These are phyloP conservation scores for Neoascia interrupta DNA, from an alignment of 2,888 invertebrate genomes.

Conservation along the genomic window DNA sequence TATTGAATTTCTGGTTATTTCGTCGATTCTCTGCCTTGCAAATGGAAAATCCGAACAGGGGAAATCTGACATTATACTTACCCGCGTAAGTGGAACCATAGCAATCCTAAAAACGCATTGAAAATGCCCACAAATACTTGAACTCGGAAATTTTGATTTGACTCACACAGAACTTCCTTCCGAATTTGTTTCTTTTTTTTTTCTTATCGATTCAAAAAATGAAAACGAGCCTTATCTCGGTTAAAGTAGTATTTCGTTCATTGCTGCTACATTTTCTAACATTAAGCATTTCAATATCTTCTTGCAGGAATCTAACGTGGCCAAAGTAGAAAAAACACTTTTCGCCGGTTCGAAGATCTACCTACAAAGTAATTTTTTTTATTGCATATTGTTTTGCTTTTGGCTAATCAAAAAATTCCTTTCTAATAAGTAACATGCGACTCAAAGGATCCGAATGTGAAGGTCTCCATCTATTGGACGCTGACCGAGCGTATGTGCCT, in stretches of 20 bases:
- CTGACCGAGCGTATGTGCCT: slow-evolving; percentile 82
- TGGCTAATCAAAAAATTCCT: not conserved
- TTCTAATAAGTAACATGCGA: slow-evolving; percentile 80
- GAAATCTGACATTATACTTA: slow-evolving; percentile 55
- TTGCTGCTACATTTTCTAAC: not conserved
- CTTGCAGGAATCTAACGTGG: slow-evolving; percentile 72
- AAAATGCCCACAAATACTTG: slow-evolving; percentile 16
- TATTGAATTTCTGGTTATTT: slow-evolving; percentile 53
- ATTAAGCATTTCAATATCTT: not conserved
- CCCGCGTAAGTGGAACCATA: slow-evolving; percentile 34
- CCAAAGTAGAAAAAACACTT: slow-evolving; percentile 81
- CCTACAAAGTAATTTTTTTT: slow-evolving; percentile 85
- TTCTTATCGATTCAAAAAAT: slow-evolving; percentile 64
- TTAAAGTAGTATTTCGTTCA: too few relatives aligned
- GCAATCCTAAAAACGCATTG: not conserved
- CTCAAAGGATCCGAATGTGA: slow-evolving; percentile 74
- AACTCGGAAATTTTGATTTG: slow-evolving; percentile 2
- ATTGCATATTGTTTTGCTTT: not conserved
- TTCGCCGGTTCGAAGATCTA: slow-evolving; percentile 86
- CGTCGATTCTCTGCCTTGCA: slow-evolving; percentile 42
- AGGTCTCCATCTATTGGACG: slow-evolving; percentile 81
- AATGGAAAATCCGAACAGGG: slow-evolving; percentile 68
- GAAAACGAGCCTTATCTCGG: slow-evolving; percentile 23
- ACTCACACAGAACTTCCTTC: slow-evolving; percentile 5
- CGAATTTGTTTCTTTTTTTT: slow-evolving; percentile 22